Base-by-base conservation (phyloP, 2,888 invertebrate genomes). In the Ectemnius continuus region DNA sequence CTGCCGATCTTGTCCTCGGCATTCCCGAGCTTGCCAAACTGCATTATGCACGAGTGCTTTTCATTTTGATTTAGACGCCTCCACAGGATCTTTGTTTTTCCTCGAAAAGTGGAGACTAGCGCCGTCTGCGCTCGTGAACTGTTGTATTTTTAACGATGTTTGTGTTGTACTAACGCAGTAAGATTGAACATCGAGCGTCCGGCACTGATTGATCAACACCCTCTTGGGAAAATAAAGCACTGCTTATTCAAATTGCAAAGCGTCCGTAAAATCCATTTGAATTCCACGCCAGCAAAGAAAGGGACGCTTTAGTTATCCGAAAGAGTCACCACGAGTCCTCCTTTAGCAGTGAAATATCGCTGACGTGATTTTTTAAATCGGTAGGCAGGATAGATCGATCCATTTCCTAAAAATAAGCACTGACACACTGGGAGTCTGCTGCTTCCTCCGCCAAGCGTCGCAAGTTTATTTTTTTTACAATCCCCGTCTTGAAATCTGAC, bases 401-500 rank as follows among this genome's bases (percentile, higher is more conserved):
- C 64, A 48, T 45, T 59, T 66, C 70, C 81, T 81, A 81, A 79
- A 81, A 79, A 81, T 81, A 81, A 58, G 26, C 60, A 58, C 46
- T 68, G 70, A 74, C 73, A 62, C 23, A 69, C 28, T 73, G 68
- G 46, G 65, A 73, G 66, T 36, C 36, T 11, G 36, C 66, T 81
- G 76, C 76, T 80, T 70, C 52, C 18, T 20, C 57, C 20, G 61
- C 67, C 73, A 73, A 68, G 36, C 5, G 36, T 66, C 45, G 46
- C 11, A 28, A 58, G 28, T 18, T 28, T 60, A 20, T 46, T 48
- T 36, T 61, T 16, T 45, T 45, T 46, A 13, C 36, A 16, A 13
- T n/a, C 36, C 18, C 61, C 63, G 63, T 64, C n/a, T 11, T 52
- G 52, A 16, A 5, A 52, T 52, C 52, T 60, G n/a, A 5, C 28